Base-by-base conservation (phyloP, 2,797 vertebrate genomes). In the Myiotriccus ornatus region DNA sequence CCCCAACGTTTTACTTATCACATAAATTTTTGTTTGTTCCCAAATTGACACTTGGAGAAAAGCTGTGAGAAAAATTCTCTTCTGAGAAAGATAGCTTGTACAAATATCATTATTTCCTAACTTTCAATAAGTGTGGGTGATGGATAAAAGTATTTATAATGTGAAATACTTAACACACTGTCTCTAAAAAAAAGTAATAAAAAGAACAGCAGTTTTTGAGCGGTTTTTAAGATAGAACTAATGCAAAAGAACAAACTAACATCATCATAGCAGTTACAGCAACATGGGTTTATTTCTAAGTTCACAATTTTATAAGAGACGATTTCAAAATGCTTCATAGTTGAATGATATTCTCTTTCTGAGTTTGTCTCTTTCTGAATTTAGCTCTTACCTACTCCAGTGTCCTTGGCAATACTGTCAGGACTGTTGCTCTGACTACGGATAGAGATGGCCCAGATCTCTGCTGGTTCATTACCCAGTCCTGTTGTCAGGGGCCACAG, bases 61-160 rank as follows among this genome's bases (percentile, higher is more conserved):
- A 77, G 44, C 25, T 86, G 94, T 74, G 82, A 86, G 77, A 79
- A 95, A 84, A 27, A 20, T 67, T 93, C 7, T 91, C 1, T 76
- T 84, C 68, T 79, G 37, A 87, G 55, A 70, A 55, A 47, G 47
- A 39, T 67, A 71, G 41, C 8, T 5, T 63, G 20, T 86, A 49
- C 47, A 86, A 57, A 52, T 86, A 39, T 22, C 39, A 28, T 84
- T 73, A 84, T 89, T 95, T 96, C 24, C 59, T 64, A 82, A 67
- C n/a, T 75, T 73, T n/a, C 34, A 53, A 4, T 75, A 81, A 15
- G 9, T 34, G 5, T 59, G 22, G 13, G 19, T 68, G 41, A 22
- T 44, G n/a, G 55, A 56, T 49, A 28, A 86, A 90, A 35, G 39
- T 49, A 53, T 84, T 83, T 47, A 10, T 39, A 27, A 78, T 41